Evolutionary conservation across 2,113 vertebrate genomes (phyloP), one percentile per base, ranked within the genome.

Genomic region (Cynocephalus volans): DNA sequence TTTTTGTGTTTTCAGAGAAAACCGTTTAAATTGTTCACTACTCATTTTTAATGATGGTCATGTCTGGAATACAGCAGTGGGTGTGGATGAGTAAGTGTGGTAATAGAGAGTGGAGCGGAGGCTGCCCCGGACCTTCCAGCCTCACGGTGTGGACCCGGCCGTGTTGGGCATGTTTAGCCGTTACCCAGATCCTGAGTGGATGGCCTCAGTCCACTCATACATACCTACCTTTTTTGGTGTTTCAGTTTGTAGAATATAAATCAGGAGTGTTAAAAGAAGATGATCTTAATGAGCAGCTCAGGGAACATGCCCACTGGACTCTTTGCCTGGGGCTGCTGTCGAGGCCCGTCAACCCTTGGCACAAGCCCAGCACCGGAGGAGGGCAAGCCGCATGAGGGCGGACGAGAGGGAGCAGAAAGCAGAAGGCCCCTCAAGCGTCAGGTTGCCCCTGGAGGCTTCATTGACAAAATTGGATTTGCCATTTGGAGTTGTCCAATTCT

Each of bases 11-110:
- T 23, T 3, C 65, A 41, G 50, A 41, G 50, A 93, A 88, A 75
- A 5, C 36, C 36, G 96, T 91, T 69, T 83, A 64, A 76, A 80
- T 41, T 56, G 19, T 73, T 82, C 8, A 54, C 45, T 80, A 21
- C 36, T 54, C 79, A 92, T 69, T 81, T 92, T 75, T 65, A 52
- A 60, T 41, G 82, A 8, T 62, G 91, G 3, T 93, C 2, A 65
- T 97, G 67, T 45, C n/a, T 93, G 58, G 92, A 92, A 79, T 56
- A 36, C 11, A 87, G 65, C 26, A 92, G 62, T 31, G 36, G 62
- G 4, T 45, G n/a, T 84, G 56, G 84, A 31, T 82, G 65, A 76
- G 77, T 24, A 82, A 60, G 0, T 50, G 58, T 24, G 1, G 4
- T 45, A 13, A 33, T 23, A 2, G 33, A n/a, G 13, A 6, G 5